Evolutionary conservation across 2,113 vertebrate genomes (phyloP).

Genomic region (Lethenteron reissneri): DNA sequence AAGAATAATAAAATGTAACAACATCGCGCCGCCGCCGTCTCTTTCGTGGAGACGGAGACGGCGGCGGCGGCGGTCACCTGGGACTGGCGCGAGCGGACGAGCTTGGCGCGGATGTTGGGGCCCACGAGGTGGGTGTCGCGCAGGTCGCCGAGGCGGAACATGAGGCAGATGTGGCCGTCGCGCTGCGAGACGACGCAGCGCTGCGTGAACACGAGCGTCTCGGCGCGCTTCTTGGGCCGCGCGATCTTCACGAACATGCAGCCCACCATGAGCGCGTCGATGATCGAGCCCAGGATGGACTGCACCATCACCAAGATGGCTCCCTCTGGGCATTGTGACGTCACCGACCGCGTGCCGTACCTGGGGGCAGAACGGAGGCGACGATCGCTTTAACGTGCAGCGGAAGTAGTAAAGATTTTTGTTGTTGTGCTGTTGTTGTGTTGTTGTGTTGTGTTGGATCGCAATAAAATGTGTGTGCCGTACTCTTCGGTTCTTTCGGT

Average conservation of each 20-base stretch:
- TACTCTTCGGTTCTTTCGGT: too few relatives aligned
- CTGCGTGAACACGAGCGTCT: slow-evolving; percentile 53
- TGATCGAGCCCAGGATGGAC: slow-evolving; percentile 43
- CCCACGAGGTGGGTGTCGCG: slow-evolving; percentile 52
- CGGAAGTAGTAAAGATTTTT: too few relatives aligned
- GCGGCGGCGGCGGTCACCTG: too few relatives aligned
- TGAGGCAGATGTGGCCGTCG: slow-evolving; percentile 35
- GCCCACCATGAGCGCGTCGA: slow-evolving; percentile 45
- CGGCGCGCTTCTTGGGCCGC: slow-evolving; percentile 40
- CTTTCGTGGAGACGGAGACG: too few relatives aligned
- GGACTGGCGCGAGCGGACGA: slow-evolving; percentile 29
- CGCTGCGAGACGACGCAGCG: slow-evolving; percentile 35
- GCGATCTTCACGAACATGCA: slow-evolving; percentile 67
- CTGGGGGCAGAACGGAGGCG: too few relatives aligned
- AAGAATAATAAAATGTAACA: too few relatives aligned
- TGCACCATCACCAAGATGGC: slow-evolving; percentile 33
- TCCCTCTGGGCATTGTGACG: slow-evolving; percentile 30
- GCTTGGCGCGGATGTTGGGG: slow-evolving; percentile 44
- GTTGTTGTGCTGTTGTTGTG: too few relatives aligned
- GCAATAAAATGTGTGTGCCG: too few relatives aligned
- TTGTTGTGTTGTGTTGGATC: too few relatives aligned
- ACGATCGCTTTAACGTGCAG: too few relatives aligned
- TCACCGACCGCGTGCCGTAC: slow-evolving; percentile 36
- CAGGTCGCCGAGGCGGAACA: slow-evolving; percentile 45
- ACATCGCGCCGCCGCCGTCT: too few relatives aligned